Conservation (phyloP, 2,888 invertebrate genomes). For the Amphipoea lucens region DNA sequence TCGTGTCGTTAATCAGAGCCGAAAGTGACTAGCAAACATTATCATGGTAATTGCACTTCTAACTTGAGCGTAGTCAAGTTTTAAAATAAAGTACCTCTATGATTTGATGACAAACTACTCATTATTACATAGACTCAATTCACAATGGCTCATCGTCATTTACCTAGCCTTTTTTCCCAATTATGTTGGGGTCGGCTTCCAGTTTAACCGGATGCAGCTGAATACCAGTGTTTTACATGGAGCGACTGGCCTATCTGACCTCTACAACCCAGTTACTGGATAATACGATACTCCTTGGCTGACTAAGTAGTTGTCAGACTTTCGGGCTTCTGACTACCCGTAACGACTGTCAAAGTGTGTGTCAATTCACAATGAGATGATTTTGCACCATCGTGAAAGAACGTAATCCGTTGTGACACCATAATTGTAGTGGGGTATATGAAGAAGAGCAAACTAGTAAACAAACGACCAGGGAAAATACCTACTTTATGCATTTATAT, state of each 20-base stretch:
- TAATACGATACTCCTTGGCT: too few species aligned
- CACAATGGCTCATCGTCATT: background rate
- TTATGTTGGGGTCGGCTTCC: too few species aligned
- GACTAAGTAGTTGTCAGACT: too few species aligned
- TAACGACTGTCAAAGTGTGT: too few species aligned
- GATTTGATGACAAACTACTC: constrained; percentile 1
- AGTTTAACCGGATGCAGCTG: too few species aligned
- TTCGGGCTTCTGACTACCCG: too few species aligned
- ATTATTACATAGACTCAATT: constrained; percentile 5
- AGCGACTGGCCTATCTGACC: too few species aligned
- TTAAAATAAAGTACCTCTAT: background rate
- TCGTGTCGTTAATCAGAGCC: constrained; percentile 79
- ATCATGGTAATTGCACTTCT: constrained; percentile 45
- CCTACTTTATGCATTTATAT: too few species aligned
- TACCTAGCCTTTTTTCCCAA: too few species aligned
- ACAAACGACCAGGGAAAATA: background rate
- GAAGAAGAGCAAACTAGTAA: background rate
- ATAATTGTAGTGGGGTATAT: background rate
- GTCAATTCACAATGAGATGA: background rate
- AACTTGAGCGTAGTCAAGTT: constrained; percentile 15
- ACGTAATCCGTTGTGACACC: background rate
- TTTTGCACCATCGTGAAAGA: background rate
- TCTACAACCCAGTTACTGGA: too few species aligned
- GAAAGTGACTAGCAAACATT: constrained; percentile 78
- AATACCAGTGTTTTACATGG: too few species aligned